These are phyloP conservation scores for Hippocampus abdominalis DNA, from an alignment of 2,113 vertebrate species.

Conservation along the genomic window DNA sequence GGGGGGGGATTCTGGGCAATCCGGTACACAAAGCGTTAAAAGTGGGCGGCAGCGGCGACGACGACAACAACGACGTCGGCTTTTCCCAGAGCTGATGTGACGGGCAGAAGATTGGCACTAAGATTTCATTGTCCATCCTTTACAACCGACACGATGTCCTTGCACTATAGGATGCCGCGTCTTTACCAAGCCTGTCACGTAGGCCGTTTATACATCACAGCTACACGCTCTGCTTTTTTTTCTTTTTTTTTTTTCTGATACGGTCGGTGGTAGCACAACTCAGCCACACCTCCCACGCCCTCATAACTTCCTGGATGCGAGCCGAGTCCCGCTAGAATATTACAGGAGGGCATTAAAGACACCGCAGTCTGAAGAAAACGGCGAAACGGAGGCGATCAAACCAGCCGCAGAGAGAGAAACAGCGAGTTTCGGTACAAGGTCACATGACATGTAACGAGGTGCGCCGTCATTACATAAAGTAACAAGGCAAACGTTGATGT, in stretches of 20 bases:
- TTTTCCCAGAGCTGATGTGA: constrained; percentile 19
- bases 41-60: background rate
- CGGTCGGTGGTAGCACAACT: background rate
- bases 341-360: constrained; percentile 21
- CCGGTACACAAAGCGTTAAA: constrained; percentile 31
- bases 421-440: background rate
- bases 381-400: constrained; percentile 5
- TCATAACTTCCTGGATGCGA: constrained; percentile 34
- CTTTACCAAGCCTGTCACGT: constrained; percentile 60
- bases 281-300: constrained; percentile 2
- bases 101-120: constrained; percentile 38
- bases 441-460: background rate
- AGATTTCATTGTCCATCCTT: constrained; percentile 37
- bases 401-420: background rate
- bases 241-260: background rate
- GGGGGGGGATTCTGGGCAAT: constrained; percentile 4
- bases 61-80: constrained; percentile 22
- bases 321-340: constrained; percentile 33
- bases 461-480: background rate
- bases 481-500: background rate
- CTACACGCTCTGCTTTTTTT: constrained; percentile 27
- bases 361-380: constrained; percentile 7
- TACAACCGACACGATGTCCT: constrained; percentile 46
- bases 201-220: constrained; percentile 45
- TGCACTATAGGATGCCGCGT: constrained; percentile 38